Evolutionary conservation across 2,113 vertebrate species (phyloP).

Genomic region (Oostethus manadensis): DNA sequence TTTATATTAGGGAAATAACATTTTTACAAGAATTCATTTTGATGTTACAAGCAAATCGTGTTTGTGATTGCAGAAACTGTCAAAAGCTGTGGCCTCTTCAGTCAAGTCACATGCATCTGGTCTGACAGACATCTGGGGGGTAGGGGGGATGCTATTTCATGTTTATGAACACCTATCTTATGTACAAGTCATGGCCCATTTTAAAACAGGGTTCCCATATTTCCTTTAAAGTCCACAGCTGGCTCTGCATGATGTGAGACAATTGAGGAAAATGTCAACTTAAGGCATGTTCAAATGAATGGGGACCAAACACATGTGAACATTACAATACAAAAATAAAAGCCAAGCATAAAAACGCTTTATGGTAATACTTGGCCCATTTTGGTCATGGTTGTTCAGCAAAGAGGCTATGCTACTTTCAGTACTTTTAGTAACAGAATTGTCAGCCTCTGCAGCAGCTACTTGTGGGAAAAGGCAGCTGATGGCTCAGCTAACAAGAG

Average conservation of each 20-base stretch:
- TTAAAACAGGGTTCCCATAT: conserved; percentile 64
- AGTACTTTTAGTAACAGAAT: conserved; percentile 28
- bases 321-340: conserved; percentile 6
- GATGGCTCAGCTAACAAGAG: conserved; percentile 23
- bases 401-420: conserved; percentile 37
- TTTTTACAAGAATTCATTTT: conserved; percentile 74
- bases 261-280: conserved; percentile 21
- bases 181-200: conserved; percentile 70
- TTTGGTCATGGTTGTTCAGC: conserved; percentile 29
- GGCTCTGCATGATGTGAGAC: background rate
- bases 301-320: conserved; percentile 27
- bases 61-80: conserved; percentile 68
- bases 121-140: conserved; percentile 63
- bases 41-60: conserved; percentile 73
- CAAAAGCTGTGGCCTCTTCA: conserved; percentile 63
- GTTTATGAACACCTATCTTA: conserved; percentile 71
- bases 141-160: conserved; percentile 48
- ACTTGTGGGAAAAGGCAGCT: conserved; percentile 23
- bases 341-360: conserved; percentile 12
- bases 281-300: conserved; percentile 22
- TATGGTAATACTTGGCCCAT: conserved; percentile 19
- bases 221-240: conserved; percentile 33
- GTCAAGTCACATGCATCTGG: conserved; percentile 70
- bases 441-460: conserved; percentile 26
- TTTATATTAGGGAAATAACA: conserved; percentile 81